These are phyloP conservation scores for Drosophila hamatofila DNA, from an alignment of 2,888 invertebrate genomes.

Conservation along the genomic window DNA sequence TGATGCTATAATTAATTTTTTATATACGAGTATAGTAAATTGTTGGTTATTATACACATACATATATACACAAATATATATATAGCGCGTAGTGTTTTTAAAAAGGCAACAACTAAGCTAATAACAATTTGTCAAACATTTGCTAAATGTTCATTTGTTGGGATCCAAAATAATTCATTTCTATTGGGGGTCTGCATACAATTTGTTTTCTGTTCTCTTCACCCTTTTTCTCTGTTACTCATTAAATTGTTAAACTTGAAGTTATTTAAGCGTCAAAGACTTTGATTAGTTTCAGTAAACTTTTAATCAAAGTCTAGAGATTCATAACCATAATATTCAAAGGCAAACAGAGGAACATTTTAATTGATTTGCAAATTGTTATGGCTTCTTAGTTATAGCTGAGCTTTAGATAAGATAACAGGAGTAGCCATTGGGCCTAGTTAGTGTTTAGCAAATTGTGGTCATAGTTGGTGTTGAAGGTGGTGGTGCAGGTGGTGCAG, in stretches of 20 bases:
- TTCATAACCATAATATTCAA: slow-evolving; percentile 19
- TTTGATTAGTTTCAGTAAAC: slow-evolving; percentile 62
- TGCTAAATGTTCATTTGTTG: slow-evolving; percentile 27
- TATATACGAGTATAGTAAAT: slow-evolving; percentile 75
- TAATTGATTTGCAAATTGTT: slow-evolving; percentile 70
- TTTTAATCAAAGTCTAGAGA: slow-evolving; percentile 79
- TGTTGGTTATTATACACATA: slow-evolving; percentile 77
- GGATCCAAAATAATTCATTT: slow-evolving; percentile 21
- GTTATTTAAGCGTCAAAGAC: neutral
- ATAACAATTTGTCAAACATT: slow-evolving; percentile 51
- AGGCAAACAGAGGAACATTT: slow-evolving; percentile 27
- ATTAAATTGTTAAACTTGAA: slow-evolving; percentile 9
- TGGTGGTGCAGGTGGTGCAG: slow-evolving; percentile 8
- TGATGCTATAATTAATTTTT: slow-evolving; percentile 77
- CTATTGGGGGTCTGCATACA: slow-evolving; percentile 3
- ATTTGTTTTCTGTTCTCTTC: neutral
- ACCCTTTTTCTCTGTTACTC: slow-evolving; percentile 4
- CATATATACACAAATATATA: slow-evolving; percentile 41
- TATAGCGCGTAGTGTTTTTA: slow-evolving; percentile 76
- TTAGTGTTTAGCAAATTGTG: slow-evolving; percentile 59
- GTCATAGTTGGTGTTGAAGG: slow-evolving; percentile 23
- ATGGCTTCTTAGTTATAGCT: slow-evolving; percentile 76
- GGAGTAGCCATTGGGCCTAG: slow-evolving; percentile 49
- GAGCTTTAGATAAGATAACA: slow-evolving; percentile 64
- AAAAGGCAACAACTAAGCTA: slow-evolving; percentile 50